Base-by-base conservation (phyloP, 2,113 vertebrate genomes). In the Camelus bactrianus region DNA sequence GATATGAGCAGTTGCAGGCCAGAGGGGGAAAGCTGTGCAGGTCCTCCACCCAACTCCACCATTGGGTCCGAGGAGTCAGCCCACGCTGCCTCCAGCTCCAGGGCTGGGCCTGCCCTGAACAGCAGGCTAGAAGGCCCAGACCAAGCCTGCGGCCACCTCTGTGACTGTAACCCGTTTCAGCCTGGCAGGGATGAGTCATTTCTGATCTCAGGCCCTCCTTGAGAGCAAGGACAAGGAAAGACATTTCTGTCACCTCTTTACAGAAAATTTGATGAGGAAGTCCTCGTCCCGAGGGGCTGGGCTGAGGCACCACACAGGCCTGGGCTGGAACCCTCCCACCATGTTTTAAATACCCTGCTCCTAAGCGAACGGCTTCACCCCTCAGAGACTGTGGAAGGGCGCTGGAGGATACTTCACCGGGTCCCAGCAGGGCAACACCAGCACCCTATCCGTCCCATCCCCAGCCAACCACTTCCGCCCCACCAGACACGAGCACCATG, bases 381-480 rank as follows among this genome's bases (percentile, higher is more conserved):
- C 54, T 64, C 20, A 35, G 32, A 87, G 54, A 17, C 64, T 15
- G 5, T 54, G 85, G 58, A 67, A 50, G 11, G 62, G 46, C 6
- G 5, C 16, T 1, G 52, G 24, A 83, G 38, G 48, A 2, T 65
- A 22, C 15, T 58, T 58, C 30, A 5, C 12, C 4, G 28, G 10
- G 2, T 16, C 32, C 67, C 17, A 5, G 48, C 24, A 54, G 24
- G 22, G 67, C 56, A 64, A 46, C 3, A 28, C 38, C 15, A 46
- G 5, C 1, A 5, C 11, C 50, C 30, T 10, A 26, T n/a, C 54
- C 2, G 5, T 76, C n/a, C 3, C 5, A 4, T 0, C 22, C 22
- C 28, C 62, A 4, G 9, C 12, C 64, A 75, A 17, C 24, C 28
- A 77, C 8, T 64, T 38, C 17, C 1, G 2, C 38, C 32, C 9